These are phyloP conservation scores for Lateolabrax maculatus DNA, from an alignment of 2,797 vertebrate species.

Conservation along the genomic window DNA sequence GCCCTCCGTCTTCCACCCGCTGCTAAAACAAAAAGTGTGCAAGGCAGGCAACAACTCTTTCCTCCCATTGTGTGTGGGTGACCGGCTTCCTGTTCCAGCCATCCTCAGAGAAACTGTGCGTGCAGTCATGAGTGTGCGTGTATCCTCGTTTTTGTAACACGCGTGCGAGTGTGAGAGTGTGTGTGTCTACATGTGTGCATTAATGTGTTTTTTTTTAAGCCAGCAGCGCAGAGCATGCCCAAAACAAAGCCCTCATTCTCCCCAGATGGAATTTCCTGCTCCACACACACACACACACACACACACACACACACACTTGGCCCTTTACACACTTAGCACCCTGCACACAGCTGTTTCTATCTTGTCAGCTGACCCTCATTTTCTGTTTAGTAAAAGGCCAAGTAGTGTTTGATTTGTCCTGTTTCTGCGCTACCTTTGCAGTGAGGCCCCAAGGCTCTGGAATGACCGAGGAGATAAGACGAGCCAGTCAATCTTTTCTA, in stretches of 20 bases:
- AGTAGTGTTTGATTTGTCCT: constrained; percentile 53
- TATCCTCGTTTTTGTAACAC: constrained; percentile 36
- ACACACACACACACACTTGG: constrained; percentile 34
- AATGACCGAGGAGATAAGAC: neutral
- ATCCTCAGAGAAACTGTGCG: constrained; percentile 59
- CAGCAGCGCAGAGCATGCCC: constrained; percentile 58
- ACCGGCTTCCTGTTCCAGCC: constrained; percentile 69
- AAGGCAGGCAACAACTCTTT: constrained; percentile 82
- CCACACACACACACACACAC: constrained; percentile 35
- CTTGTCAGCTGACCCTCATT: constrained; percentile 77
- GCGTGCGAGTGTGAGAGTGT: constrained; percentile 19
- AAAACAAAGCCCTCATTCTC: constrained; percentile 78
- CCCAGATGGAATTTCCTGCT: constrained; percentile 75
- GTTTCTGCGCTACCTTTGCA: constrained; percentile 14
- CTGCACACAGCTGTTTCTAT: constrained; percentile 70
- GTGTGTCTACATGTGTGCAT: constrained; percentile 54
- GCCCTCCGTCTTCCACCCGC: constrained; percentile 60
- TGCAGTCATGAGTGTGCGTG: constrained; percentile 30
- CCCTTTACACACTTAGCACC: constrained; percentile 54
- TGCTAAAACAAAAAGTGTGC: constrained; percentile 82
- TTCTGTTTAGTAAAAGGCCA: constrained; percentile 53
- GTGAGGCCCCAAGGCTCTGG: neutral
- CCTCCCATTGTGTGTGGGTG: constrained; percentile 80
- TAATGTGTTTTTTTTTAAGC: constrained; percentile 36
- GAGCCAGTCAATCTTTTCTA: neutral